Base-by-base conservation (phyloP, 2,113 vertebrate genomes). In the Rhinolophus sinicus region DNA sequence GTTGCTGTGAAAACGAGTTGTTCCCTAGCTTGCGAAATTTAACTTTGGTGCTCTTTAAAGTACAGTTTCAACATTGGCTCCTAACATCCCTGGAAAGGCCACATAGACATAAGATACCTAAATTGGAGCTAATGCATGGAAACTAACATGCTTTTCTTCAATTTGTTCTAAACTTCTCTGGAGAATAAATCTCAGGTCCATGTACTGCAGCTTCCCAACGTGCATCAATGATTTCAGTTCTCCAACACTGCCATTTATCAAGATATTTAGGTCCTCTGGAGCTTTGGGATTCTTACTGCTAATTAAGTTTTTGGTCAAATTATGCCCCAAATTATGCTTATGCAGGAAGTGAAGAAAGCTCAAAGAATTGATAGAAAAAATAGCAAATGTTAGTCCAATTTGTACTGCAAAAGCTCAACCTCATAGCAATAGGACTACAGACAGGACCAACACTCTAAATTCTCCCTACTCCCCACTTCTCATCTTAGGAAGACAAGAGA, bases 1-100 rank as follows among this genome's bases (percentile, higher is more conserved):
- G 50, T 96, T 96, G 97, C 98, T 97, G 33, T 14, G 96, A 98
- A 97, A 98, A 98, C 97, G 56, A 97, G 98, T 98, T 98, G 96
- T 98, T 96, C 98, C 87, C 64, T 91, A n/a, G 82, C 97, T 97
- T 97, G 94, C 93, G 95, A 97, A 98, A 97, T 95, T 96, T 96
- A 94, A 97, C 97, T 97, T 97, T 92, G 93, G 96, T 97, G 94
- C 94, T 95, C 97, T 98, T 97, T 97, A 96, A 92, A 96, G 82
- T 92, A 97, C 69, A 91, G 93, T 95, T 93, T 97, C 95, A 97
- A 98, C 95, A 97, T 96, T 97, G 97, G 95, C 96, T 94, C 70
- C 47, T 85, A 86, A 84, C 56, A 93, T 96, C 91, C 44, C 91
- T 96, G 91, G 86, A 95, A 96, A 96, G 95, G 86, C 97, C 96